phyloP scores from a whole-genome alignment of 2,888 invertebrate species.

The Protula sp. region DNA sequence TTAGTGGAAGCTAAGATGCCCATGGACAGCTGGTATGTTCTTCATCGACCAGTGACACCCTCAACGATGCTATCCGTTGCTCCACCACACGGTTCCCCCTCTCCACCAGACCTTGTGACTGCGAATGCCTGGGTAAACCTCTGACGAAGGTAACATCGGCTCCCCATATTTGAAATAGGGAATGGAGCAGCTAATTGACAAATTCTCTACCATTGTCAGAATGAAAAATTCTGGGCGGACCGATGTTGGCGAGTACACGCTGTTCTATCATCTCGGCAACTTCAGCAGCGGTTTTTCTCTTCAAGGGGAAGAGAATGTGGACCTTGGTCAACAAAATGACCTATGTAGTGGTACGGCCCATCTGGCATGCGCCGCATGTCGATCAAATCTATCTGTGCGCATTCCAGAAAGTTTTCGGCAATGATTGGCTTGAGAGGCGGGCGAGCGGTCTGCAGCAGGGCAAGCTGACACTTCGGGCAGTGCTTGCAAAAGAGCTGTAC shows the following conservation, averaged over 20 bases:
- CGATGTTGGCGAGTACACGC: background rate
- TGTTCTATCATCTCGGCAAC: background rate
- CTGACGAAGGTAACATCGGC: background rate
- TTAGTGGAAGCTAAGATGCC: background rate
- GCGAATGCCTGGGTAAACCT: background rate
- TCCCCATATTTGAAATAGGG: background rate
- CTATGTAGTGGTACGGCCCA: conserved; percentile 14
- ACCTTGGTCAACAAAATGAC: conserved; percentile 11
- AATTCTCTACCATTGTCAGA: background rate
- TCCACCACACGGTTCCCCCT: background rate
- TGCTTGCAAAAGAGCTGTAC: no score
- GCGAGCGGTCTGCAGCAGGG: no score
- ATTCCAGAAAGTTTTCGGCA: conserved; percentile 2
- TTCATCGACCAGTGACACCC: no score
- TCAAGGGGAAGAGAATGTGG: background rate
- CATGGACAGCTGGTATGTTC: background rate
- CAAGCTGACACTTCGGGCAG: no score
- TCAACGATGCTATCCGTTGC: no score
- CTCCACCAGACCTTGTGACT: background rate
- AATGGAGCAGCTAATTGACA: background rate
- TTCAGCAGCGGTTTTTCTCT: background rate
- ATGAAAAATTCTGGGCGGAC: background rate
- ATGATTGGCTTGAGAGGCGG: no score
- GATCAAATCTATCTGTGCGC: conserved; percentile 17
- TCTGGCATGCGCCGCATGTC: conserved; percentile 21